Evolutionary conservation across 2,888 invertebrate genomes (phyloP), one percentile per base, ranked within the genome.

Genomic region (Metopia argyrocephala): DNA sequence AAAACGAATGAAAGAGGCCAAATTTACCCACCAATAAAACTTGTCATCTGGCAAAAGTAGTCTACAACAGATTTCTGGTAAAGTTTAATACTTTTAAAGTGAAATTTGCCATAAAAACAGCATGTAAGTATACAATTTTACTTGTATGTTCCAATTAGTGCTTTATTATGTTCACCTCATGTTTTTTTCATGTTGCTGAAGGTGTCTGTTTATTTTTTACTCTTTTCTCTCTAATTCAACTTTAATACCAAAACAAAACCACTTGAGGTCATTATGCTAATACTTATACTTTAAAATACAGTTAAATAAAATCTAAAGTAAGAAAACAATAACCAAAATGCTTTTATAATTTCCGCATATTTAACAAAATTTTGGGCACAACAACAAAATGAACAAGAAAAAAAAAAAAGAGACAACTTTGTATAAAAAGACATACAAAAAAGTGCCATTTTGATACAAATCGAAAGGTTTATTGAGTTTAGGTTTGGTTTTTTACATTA

Each of bases 211-310:
- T 52, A 6, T 9, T 57, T 57, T 12, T 57, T 23, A 52, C 21
- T 59, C 4, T 5, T 6, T 31, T 0, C 15, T 5, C 25, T 38
- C 38, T 21, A 54, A 68, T 3, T 75, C 45, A 18, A 31, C 54
- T 52, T 76, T 46, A 54, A 61, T 31, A 61, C 18, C n/a, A n/a
- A 76, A 71, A 66, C 50, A 15, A 68, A 76, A 76, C 59, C 73
- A 76, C 80, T 80, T 76, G 59, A 68, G 80, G 76, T 80, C 76
- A 76, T 76, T 76, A 73, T 80, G 76, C 54, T 73, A 80, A 80
- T 80, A 73, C 68, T 65, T 65, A 46, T 80, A 73, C 68, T 65
- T 65, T 45, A 68, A 68, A 21, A 46, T 23, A 56, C 54, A 62
- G 21, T 25, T 31, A n/a, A 21, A 65, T 20, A 68, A 54, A 21